Evolutionary conservation across 2,113 vertebrate genomes (phyloP).

Genomic region (Paralichthys olivaceus): DNA sequence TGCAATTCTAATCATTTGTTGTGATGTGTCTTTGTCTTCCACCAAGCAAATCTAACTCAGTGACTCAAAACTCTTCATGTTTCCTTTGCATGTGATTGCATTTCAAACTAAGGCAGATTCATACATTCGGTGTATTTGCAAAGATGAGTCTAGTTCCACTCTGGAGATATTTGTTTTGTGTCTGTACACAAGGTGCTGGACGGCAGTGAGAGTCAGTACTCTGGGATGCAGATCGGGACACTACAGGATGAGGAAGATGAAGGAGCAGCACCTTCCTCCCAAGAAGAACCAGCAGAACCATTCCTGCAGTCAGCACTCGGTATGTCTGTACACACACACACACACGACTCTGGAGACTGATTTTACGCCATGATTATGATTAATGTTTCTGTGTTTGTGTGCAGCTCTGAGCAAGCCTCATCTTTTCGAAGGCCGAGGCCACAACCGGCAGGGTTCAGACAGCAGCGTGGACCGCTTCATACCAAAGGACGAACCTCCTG

Average conservation of each 20-base stretch:
- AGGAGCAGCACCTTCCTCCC: conserved; percentile 70
- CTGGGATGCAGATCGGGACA: conserved; percentile 90
- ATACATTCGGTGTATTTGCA: neutral
- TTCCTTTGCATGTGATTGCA: conserved; percentile 33
- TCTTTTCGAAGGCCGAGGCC: conserved; percentile 85
- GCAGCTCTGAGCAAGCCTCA: conserved; percentile 91
- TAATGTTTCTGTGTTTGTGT: conserved; percentile 30
- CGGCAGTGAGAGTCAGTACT: conserved; percentile 90
- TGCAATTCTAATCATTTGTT: conserved; percentile 23
- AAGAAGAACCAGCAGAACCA: conserved; percentile 77
- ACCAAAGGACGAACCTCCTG: conserved; percentile 88
- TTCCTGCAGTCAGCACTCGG: conserved; percentile 87
- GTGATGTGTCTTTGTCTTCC: conserved; percentile 32
- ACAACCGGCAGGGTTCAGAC: conserved; percentile 92
- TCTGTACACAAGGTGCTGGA: conserved; percentile 88
- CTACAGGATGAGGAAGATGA: conserved; percentile 94
- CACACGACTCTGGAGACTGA: neutral
- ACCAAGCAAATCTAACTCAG: conserved; percentile 30
- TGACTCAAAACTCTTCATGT: neutral
- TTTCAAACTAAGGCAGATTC: neutral
- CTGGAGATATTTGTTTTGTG: conserved; percentile 25
- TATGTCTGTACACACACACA: conserved; percentile 63
- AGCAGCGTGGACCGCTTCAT: conserved; percentile 89
- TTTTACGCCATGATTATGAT: neutral
- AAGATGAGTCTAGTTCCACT: neutral